Evolutionary conservation across 2,797 vertebrate species (phyloP).

Genomic region (Synaphobranchus kaupii): DNA sequence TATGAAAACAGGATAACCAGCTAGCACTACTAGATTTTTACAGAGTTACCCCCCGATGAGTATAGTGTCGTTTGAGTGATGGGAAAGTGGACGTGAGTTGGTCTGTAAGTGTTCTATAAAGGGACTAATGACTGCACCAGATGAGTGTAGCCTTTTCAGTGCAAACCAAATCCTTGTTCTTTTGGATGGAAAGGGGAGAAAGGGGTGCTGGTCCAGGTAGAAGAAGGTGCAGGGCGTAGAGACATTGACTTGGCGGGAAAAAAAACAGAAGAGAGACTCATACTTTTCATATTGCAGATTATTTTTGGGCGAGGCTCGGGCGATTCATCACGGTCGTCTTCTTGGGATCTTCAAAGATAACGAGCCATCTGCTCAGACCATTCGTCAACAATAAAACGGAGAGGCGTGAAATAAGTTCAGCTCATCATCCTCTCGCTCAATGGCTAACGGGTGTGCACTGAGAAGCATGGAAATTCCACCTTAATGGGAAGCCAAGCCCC

Average conservation of each 20-base stretch:
- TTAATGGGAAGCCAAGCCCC: slow-evolving; percentile 78
- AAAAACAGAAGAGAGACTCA: slow-evolving; percentile 44
- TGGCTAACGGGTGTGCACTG: slow-evolving; percentile 82
- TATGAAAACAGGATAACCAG: slow-evolving; percentile 55
- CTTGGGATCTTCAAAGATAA: slow-evolving; percentile 91
- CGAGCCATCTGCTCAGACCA: slow-evolving; percentile 89
- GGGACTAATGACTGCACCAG: slow-evolving; percentile 64
- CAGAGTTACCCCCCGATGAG: slow-evolving; percentile 21
- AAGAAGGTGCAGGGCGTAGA: slow-evolving; percentile 70
- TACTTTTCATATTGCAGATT: slow-evolving; percentile 69
- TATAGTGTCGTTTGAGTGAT: slow-evolving; percentile 55
- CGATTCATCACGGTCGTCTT: slow-evolving; percentile 88
- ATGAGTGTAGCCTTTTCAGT: slow-evolving; percentile 60
- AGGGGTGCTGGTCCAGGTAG: slow-evolving; percentile 64
- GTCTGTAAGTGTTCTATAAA: slow-evolving; percentile 61
- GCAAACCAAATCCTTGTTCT: slow-evolving; percentile 51
- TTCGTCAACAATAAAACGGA: slow-evolving; percentile 88
- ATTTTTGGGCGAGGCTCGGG: slow-evolving; percentile 74
- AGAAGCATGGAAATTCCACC: slow-evolving; percentile 74
- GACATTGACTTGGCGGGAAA: slow-evolving; percentile 65
- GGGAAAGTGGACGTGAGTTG: slow-evolving; percentile 56
- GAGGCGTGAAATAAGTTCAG: slow-evolving; percentile 81
- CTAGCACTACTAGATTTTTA: slow-evolving; percentile 43
- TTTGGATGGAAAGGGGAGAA: slow-evolving; percentile 79
- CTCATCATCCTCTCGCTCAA: slow-evolving; percentile 73